Percentiles rank a stretch among this genome's conserved stretches.
These are phyloP conservation scores for Cyclopterus lumpus DNA, from an alignment of 2,797 vertebrate genomes.

Conservation along the genomic window DNA sequence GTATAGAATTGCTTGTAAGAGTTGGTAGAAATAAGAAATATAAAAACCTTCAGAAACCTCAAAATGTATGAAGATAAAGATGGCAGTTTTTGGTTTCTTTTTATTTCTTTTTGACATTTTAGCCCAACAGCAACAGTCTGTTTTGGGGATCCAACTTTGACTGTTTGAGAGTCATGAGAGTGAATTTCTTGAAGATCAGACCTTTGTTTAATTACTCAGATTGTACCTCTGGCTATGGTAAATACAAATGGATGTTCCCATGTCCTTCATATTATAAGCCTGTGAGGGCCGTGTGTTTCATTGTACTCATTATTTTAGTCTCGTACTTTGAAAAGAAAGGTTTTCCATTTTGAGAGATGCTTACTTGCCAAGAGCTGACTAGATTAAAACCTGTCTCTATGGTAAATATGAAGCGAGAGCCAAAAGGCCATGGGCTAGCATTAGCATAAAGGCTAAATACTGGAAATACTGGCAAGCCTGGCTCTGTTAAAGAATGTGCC, in stretches of 20 bases:
- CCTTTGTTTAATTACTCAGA: not conserved
- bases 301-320: not conserved
- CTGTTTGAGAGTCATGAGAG: not conserved
- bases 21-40: not conserved
- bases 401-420: not conserved
- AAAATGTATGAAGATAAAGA: not conserved
- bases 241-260: too few relatives aligned
- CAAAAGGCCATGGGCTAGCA: not conserved
- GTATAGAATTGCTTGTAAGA: not conserved
- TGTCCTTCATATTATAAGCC: not conserved
- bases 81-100: too few relatives aligned
- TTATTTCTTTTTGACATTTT: not conserved
- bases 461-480: not conserved
- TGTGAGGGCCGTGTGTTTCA: not conserved
- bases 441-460: not conserved
- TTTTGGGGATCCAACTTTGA: not conserved
- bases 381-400: not conserved
- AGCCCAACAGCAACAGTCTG: not conserved
- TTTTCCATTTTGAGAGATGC: not conserved
- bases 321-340: not conserved
- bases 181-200: conserved; percentile 14
- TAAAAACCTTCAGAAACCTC: not conserved
- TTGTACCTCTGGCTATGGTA: conserved; percentile 1
- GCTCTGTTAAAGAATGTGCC: not conserved
- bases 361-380: not conserved